Base-by-base conservation (phyloP, 2,888 invertebrate genomes). In the Hydrotaea cyrtoneurina region DNA sequence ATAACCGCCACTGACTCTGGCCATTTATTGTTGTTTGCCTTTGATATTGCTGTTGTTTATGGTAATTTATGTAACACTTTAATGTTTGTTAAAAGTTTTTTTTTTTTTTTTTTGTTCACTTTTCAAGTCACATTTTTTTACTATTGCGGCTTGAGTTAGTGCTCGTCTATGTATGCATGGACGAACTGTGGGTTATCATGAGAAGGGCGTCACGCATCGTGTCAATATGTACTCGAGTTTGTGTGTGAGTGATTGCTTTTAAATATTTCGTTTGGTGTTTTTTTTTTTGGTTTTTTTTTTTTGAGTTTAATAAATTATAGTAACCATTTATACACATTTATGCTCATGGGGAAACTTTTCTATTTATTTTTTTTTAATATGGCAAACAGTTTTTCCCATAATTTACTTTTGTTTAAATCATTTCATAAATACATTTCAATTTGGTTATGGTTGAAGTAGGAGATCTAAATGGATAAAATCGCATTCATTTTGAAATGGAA, bases 1-100 rank as follows among this genome's bases (percentile, higher is more conserved):
- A 80, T 76, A 81, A 85, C 81, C 71, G 80, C 77, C 74, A 80
- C 77, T 81, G 76, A 80, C 75, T 80, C 83, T 81, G 73, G 53
- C 23, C 69, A 74, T 36, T 66, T 75, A 73, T 80, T 78, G 74
- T 74, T 82, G 64, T 57, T 57, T 53, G 53, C 53, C 19, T 17
- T 53, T 53, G 75, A 76, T 72, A 66, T 26, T 78, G 80, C 62
- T 26, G 19, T 69, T 74, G 59, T 80, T 86, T 83, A 86, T 86
- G 86, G 78, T 86, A 83, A 87, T 87, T 86, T 86, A 86, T 86
- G 84, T 86, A 83, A 86, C 83, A 85, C 86, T 77, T 79, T 76
- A 78, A 23, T 74, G 55, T 72, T 83, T 75, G 81, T 84, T 82
- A 72, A 77, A 39, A 39, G 66, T 66, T 43, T 64, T 64, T 36